Percentiles rank a stretch among this genome's conserved stretches.
These are phyloP conservation scores for Thysanoteuthis rhombus DNA, from an alignment of 2,888 invertebrate species.

Conservation along the genomic window DNA sequence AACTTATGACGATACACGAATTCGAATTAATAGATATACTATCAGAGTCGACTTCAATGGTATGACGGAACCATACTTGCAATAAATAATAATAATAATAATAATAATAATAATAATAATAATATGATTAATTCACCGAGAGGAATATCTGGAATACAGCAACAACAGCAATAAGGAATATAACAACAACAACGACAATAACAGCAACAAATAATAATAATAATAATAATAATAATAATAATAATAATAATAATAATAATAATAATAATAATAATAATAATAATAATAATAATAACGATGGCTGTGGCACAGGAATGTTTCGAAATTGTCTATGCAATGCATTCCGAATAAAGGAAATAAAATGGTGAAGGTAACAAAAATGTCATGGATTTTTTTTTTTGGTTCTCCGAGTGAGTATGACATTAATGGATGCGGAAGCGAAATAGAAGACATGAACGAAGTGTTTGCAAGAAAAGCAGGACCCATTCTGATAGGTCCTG, in stretches of 20 bases:
- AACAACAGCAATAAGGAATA: no score
- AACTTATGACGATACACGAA: no score
- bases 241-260: neutral
- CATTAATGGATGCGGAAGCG: neutral
- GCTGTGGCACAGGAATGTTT: neutral
- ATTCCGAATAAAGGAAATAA: neutral
- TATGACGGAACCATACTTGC: no score
- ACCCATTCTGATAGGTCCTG: constrained; percentile 12
- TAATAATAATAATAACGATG: neutral
- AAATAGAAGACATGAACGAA: neutral
- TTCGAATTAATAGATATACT: no score
- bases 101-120: no score
- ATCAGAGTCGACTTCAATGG: no score
- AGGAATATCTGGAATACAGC: no score
- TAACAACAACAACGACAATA: no score
- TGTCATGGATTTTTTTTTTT: neutral
- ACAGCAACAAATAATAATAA: no score
- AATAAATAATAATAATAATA: no score
- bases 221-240: neutral
- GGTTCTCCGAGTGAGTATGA: neutral
- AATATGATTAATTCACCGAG: no score
- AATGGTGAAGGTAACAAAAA: neutral
- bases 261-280: neutral
- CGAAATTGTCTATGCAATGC: neutral
- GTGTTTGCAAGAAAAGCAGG: neutral